Base-by-base conservation (phyloP, 2,113 vertebrate genomes). In the Spilogale gracilis region DNA sequence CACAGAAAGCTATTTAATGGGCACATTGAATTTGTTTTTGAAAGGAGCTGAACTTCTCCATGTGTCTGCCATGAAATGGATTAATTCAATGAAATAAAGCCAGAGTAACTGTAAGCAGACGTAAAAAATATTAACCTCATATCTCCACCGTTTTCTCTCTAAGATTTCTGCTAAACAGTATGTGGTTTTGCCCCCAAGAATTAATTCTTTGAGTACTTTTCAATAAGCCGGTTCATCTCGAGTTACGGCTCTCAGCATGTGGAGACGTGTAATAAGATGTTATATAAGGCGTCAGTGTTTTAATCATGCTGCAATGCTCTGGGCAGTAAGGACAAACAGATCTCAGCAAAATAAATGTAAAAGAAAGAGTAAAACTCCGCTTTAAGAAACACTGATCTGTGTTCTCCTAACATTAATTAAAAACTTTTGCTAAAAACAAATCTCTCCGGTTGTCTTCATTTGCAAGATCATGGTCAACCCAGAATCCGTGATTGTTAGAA, bases 51-150 rank as follows among this genome's bases (percentile, higher is more conserved):
- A 95, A 91, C 11, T 90, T 89, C 90, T 97, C 90, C 30, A 92
- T 83, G 43, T 89, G 43, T 95, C 93, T 90, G 58, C 91, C 88
- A 82, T 85, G 60, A 88, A 90, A 94, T 92, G 58, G 56, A 79
- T 91, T 92, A 84, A 97, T 86, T 86, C 89, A 96, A 88, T 91
- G 71, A 96, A 90, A 89, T 90, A 91, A 95, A 93, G 61, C 30
- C 58, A 76, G 65, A 94, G 71, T 86, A 80, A 86, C 76, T 71
- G 9, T 95, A 73, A 93, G 91, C 6, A 96, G 71, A 56, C 30
- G 78, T 91, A 91, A 84, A 95, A 91, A 93, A 14, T 61, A 94
- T 52, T 95, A 94, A 94, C 45, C n/a, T 78, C 1, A 11, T 74
- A 65, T 87, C 13, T 65, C 74, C 9, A 81, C 76, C 69, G 78